A percentile compares a stretch with the other conserved stretches of the same genome.
phyloP scores from a whole-genome alignment of 2,113 vertebrate genomes.

The Megaceryle torquata region DNA sequence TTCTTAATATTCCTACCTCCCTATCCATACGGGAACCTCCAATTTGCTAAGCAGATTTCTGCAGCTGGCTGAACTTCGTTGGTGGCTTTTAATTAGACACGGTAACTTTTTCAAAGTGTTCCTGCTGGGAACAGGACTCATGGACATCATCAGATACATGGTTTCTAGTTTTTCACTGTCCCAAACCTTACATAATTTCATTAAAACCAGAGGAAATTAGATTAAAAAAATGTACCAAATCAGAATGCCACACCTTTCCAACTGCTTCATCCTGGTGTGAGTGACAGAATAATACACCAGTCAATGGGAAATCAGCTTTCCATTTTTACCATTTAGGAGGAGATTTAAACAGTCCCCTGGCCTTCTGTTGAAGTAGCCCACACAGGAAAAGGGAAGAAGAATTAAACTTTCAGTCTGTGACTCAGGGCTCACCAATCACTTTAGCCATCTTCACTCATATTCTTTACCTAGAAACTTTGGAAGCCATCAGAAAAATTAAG shows the following conservation, averaged over 20 bases:
- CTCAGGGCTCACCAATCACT: neutral
- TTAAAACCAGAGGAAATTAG: neutral
- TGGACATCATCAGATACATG: neutral
- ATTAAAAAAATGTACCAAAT: neutral
- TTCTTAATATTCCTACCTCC: neutral
- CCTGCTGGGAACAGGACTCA: neutral
- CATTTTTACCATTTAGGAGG: neutral
- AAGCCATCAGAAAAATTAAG: neutral
- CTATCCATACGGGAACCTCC: accelerated
- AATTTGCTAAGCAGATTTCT: neutral
- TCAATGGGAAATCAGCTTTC: constrained; percentile 10
- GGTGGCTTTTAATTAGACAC: neutral
- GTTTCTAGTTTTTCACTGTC: neutral
- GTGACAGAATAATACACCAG: neutral
- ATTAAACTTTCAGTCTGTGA: neutral
- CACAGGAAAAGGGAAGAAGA: neutral
- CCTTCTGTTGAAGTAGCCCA: neutral
- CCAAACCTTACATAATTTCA: neutral
- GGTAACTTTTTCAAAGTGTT: neutral
- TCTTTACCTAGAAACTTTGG: neutral
- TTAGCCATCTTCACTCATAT: neutral
- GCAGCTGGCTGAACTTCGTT: neutral
- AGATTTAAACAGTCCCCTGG: neutral
- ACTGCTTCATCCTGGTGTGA: neutral
- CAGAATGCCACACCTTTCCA: neutral